Conservation (phyloP, 1,140 invertebrate genomes). For the Drosophila pseudoananassae region DNA sequence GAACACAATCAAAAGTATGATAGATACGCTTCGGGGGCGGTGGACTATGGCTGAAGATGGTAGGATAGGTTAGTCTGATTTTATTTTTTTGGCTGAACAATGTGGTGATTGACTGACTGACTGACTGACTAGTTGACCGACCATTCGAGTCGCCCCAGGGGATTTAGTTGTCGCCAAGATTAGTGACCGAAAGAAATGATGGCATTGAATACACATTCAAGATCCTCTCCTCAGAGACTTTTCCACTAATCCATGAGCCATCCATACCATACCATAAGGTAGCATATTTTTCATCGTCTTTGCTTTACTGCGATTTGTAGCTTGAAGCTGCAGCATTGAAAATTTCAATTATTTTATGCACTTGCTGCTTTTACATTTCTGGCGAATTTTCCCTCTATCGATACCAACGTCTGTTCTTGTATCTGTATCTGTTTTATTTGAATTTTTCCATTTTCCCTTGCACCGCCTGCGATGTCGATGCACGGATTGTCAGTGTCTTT, state of each 20-base stretch:
- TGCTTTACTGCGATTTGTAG: background rate
- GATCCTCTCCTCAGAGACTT: background rate
- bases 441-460: slow-evolving; percentile 20
- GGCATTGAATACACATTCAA: slow-evolving; percentile 46
- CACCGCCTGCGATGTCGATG: slow-evolving; percentile 24
- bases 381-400: slow-evolving; percentile 33
- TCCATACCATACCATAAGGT: background rate
- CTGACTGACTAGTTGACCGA: slow-evolving; percentile 8
- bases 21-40: slow-evolving; percentile 28
- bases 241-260: slow-evolving; percentile 3
- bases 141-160: slow-evolving; percentile 12
- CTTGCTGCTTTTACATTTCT: slow-evolving; percentile 35
- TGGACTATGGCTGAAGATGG: slow-evolving; percentile 10
- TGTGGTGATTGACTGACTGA: slow-evolving; percentile 59
- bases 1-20: slow-evolving; percentile 56
- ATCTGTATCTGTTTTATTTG: background rate
- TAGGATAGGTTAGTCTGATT: slow-evolving; percentile 37
- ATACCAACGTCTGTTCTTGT: background rate
- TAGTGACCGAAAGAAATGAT: slow-evolving; percentile 32
- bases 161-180: slow-evolving; percentile 38
- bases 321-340: slow-evolving; percentile 49
- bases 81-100: slow-evolving; percentile 46
- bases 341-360: slow-evolving; percentile 51
- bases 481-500: slow-evolving; percentile 24
- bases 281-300: slow-evolving; percentile 8